Percentiles rank a stretch among this genome's conserved stretches.
These are phyloP conservation scores for Gymnosoma rotundatum DNA, from an alignment of 2,888 invertebrate species.

Conservation along the genomic window DNA sequence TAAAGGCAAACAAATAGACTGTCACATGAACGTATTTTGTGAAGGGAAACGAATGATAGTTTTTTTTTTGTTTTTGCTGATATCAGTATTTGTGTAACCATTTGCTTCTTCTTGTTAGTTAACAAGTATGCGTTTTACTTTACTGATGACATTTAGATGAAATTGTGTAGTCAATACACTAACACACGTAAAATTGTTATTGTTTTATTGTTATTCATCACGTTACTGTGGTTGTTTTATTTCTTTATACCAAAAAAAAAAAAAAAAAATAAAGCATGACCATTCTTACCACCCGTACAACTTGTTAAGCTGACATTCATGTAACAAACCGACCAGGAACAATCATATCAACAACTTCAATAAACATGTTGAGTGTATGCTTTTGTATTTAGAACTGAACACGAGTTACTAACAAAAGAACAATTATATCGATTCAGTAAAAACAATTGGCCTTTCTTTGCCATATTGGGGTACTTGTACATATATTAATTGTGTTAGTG, in stretches of 20 bases:
- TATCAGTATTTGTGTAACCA: not conserved
- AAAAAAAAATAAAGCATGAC: constrained; percentile 1
- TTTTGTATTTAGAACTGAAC: constrained; percentile 26
- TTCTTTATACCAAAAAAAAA: not conserved
- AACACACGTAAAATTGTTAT: constrained; percentile 3
- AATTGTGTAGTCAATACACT: not conserved
- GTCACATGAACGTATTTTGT: not conserved
- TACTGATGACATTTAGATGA: constrained; percentile 53
- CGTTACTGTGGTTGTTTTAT: constrained; percentile 11
- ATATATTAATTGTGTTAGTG: constrained; percentile 3
- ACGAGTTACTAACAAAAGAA: constrained; percentile 41
- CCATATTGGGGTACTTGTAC: constrained; percentile 3
- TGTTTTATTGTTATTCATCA: not conserved
- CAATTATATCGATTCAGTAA: constrained; percentile 59
- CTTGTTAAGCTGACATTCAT: constrained; percentile 21
- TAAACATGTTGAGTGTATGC: not conserved
- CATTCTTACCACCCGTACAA: constrained; percentile 13
- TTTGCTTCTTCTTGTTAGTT: constrained; percentile 20
- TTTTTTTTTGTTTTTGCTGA: not conserved
- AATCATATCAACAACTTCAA: not conserved
- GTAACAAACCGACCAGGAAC: not conserved
- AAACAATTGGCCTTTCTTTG: constrained; percentile 63
- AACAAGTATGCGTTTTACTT: constrained; percentile 29
- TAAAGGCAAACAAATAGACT: not conserved
- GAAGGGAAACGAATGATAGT: no score